Conservation (phyloP, 2,113 vertebrate species). For the Muscicapa adusta region DNA sequence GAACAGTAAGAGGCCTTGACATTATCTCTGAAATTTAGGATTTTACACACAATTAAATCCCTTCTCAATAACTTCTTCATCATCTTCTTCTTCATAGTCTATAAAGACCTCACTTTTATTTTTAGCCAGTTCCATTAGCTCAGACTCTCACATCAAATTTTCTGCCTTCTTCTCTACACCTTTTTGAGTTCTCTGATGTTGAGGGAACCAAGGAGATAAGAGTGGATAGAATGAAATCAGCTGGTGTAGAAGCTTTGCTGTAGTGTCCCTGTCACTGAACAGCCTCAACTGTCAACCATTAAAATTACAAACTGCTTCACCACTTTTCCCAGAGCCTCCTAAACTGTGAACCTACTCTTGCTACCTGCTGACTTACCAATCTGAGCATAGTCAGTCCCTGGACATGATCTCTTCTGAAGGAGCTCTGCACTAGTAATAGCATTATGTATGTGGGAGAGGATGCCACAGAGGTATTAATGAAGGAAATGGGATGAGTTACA, state of each 20-base stretch:
- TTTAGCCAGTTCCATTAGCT: constrained; percentile 31
- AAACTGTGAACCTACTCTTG: background rate
- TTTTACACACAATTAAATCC: constrained; percentile 61
- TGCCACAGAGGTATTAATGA: background rate
- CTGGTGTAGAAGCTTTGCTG: background rate
- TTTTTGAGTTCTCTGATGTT: constrained; percentile 21
- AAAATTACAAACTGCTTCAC: background rate
- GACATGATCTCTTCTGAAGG: background rate
- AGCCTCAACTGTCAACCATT: background rate
- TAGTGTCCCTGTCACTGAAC: background rate
- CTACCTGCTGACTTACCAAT: background rate
- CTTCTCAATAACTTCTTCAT: constrained; percentile 33
- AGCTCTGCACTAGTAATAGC: background rate
- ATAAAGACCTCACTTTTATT: constrained; percentile 16
- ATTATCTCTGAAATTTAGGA: constrained; percentile 51
- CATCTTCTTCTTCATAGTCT: constrained; percentile 33
- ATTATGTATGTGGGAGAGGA: background rate
- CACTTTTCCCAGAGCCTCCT: background rate
- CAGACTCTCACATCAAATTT: background rate
- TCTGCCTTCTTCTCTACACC: constrained; percentile 8
- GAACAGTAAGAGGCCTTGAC: background rate
- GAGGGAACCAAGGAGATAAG: background rate
- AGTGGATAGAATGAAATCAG: background rate
- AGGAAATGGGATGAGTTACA: background rate
- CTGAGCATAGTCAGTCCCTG: background rate